These are phyloP conservation scores for Anoura caudifer DNA, from an alignment of 2,113 vertebrate species.

Conservation along the genomic window DNA sequence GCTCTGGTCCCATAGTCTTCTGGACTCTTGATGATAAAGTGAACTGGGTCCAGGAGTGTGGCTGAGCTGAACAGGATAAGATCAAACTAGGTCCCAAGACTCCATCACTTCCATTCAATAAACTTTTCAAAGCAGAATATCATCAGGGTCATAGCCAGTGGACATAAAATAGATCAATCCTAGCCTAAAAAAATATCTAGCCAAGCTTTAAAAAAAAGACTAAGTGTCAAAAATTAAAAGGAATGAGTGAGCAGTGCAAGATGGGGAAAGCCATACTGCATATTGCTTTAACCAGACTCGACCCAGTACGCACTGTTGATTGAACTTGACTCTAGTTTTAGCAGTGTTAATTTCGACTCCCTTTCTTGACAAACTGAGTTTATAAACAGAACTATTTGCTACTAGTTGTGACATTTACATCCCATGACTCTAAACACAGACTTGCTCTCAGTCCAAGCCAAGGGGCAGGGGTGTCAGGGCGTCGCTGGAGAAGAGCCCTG, in stretches of 20 bases:
- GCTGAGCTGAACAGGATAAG: neutral
- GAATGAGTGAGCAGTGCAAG: neutral
- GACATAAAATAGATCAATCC: neutral
- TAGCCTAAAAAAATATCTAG: neutral
- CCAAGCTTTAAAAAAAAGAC: neutral
- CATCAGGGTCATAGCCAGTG: neutral
- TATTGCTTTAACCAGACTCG: conserved; percentile 46
- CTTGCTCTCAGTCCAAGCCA: conserved; percentile 53
- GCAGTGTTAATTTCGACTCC: conserved; percentile 46
- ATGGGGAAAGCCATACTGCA: neutral
- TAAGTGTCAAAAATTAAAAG: neutral
- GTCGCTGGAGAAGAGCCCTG: neutral
- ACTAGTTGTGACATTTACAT: conserved; percentile 73
- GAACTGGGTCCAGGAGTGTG: neutral
- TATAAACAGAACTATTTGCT: conserved; percentile 77
- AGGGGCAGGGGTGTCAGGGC: rapidly evolving
- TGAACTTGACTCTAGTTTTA: conserved; percentile 59
- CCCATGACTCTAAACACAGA: conserved; percentile 73
- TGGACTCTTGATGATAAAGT: neutral
- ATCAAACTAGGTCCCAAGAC: neutral
- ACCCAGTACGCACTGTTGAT: neutral
- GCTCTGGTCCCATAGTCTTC: neutral
- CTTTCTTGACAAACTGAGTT: conserved; percentile 64
- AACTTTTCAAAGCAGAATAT: neutral
- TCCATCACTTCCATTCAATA: neutral